Base-by-base conservation (phyloP, 2,113 vertebrate genomes). In the Ellobius talpinus region DNA sequence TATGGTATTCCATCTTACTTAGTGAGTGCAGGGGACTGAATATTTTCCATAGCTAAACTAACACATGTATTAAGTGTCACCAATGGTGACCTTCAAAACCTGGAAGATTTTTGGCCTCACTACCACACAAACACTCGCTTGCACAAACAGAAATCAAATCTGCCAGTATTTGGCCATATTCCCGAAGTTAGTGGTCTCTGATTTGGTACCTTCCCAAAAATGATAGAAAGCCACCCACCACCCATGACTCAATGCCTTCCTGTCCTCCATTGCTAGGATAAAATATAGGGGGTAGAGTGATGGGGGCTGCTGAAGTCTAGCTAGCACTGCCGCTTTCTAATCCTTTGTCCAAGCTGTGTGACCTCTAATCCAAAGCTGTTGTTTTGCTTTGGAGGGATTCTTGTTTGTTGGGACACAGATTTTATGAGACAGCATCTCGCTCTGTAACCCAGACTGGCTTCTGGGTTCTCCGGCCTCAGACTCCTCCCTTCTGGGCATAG, bases 31-130 rank as follows among this genome's bases (percentile, higher is more conserved):
- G 29, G 78, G 39, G 8, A 31, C 81, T 63, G 76, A 90, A 87
- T 94, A 82, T 93, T 65, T 97, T 95, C 78, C 88, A 45, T 79
- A 94, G 17, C 76, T 95, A 86, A 96, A 96, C 96, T 97, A 96
- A 81, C 45, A 87, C 52, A 77, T 61, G 52, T 52, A 42, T 96
- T 96, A 76, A 89, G 79, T 95, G 74, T 94, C 79, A 88, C 74
- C 78, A 94, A 61, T 66, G 8, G 63, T 90, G 66, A 97, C 88
- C 94, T 97, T 98, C 47, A 93, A 89, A 87, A 42, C 87, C 65
- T 81, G 65, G 63, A 73, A 95, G 66, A 91, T 93, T 96, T 91
- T 72, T 94, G 33, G 88, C 82, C 90, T 73, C 66, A 72, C 45
- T 61, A n/a, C 36, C n/a, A 5, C 26, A 55, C 84, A 63, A 4